These are phyloP conservation scores for Melieria crassipennis DNA, from an alignment of 2,888 invertebrate species.

Conservation along the genomic window DNA sequence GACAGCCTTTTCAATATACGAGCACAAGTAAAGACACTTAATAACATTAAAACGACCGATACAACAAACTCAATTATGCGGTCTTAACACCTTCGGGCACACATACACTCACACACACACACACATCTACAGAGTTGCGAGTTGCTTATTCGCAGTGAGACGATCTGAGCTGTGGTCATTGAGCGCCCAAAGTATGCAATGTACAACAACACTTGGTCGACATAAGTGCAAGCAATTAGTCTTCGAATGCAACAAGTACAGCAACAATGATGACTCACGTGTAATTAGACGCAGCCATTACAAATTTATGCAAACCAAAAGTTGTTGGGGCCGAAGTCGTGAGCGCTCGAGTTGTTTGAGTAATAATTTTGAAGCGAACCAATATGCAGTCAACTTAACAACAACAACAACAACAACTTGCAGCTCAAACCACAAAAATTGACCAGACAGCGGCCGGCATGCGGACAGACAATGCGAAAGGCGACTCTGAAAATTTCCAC, in stretches of 20 bases:
- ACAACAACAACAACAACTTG: background rate
- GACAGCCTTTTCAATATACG: too few relatives aligned
- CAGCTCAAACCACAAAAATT: background rate
- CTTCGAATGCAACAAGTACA: background rate
- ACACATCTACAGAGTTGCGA: too few relatives aligned
- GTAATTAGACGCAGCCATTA: too few relatives aligned
- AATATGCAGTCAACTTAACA: conserved; percentile 15
- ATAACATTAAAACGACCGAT: too few relatives aligned
- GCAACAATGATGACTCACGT: too few relatives aligned
- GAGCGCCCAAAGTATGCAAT: too few relatives aligned
- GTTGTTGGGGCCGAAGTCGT: background rate
- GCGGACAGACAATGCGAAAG: background rate
- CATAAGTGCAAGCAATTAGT: conserved; percentile 22
- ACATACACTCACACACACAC: too few relatives aligned
- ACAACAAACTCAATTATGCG: conserved; percentile 16
- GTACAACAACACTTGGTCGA: background rate
- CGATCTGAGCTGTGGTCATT: too few relatives aligned
- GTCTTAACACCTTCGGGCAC: conserved; percentile 15
- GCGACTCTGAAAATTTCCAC: conserved; percentile 44
- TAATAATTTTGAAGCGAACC: background rate
- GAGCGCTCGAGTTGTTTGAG: background rate
- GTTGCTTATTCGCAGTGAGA: too few relatives aligned
- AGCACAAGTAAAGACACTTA: too few relatives aligned
- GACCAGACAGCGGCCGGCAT: background rate
- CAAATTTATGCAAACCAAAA: too few relatives aligned